Conservation (phyloP, 2,888 invertebrate genomes). For the Notocelia uddmanniana region DNA sequence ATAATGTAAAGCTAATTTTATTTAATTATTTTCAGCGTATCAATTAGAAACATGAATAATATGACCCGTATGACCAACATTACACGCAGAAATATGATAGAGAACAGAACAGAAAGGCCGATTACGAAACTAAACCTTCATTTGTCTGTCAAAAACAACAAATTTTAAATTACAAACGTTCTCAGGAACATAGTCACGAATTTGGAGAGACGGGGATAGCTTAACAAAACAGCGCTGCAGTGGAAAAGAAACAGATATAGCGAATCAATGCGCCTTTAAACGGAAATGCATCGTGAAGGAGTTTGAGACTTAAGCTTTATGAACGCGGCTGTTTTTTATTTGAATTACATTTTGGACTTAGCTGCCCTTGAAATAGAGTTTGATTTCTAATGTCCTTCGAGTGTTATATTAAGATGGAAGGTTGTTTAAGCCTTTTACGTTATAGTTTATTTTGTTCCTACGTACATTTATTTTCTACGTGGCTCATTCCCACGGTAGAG, state of each 20-base stretch:
- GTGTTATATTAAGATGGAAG: background rate
- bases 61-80: background rate
- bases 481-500: slow-evolving; percentile 39
- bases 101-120: slow-evolving; percentile 21
- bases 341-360: background rate
- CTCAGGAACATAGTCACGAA: slow-evolving; percentile 77
- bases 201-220: slow-evolving; percentile 59
- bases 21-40: no score
- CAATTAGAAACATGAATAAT: no score
- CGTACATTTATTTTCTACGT: slow-evolving; percentile 14
- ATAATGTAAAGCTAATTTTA: no score
- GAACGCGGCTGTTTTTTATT: background rate
- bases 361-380: background rate
- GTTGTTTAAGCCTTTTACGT: background rate
- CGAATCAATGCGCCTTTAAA: slow-evolving; percentile 30
- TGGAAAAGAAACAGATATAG: slow-evolving; percentile 51
- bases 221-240: slow-evolving; percentile 44
- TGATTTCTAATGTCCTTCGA: background rate
- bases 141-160: slow-evolving; percentile 61
- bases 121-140: slow-evolving; percentile 55
- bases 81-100: slow-evolving; percentile 29
- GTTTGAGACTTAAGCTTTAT: slow-evolving; percentile 3
- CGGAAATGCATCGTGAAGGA: slow-evolving; percentile 17
- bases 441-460: slow-evolving; percentile 14
- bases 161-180: slow-evolving; percentile 63